phyloP scores from a whole-genome alignment of 1,140 invertebrate species.

The Ruditapes philippinarum region DNA sequence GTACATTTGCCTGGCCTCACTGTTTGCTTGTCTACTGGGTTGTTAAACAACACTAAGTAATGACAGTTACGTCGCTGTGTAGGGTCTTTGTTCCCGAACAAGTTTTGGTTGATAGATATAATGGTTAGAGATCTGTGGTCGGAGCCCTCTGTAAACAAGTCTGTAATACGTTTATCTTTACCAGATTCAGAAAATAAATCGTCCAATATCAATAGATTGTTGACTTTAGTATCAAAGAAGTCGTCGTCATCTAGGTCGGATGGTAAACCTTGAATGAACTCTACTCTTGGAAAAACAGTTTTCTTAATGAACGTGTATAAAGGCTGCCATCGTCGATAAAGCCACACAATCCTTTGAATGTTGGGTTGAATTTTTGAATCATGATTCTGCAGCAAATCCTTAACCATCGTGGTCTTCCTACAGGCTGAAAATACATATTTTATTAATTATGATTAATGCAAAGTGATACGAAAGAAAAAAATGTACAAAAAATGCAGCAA shows the following conservation, averaged over 20 bases:
- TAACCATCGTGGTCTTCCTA: no score
- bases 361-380: slow-evolving; percentile 16
- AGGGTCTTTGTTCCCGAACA: slow-evolving; percentile 59
- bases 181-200: slow-evolving; percentile 31
- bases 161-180: no score
- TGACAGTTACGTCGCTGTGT: slow-evolving; percentile 56
- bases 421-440: no score
- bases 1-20: slow-evolving; percentile 70
- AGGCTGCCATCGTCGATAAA: slow-evolving; percentile 50
- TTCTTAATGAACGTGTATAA: neutral
- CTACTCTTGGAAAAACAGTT: neutral
- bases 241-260: neutral
- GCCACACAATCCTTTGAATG: slow-evolving; percentile 19
- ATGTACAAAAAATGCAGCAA: no score
- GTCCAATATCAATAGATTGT: slow-evolving; percentile 3
- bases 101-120: slow-evolving; percentile 51
- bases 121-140: slow-evolving; percentile 57
- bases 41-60: slow-evolving; percentile 49
- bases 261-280: slow-evolving; percentile 4
- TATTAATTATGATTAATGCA: no score
- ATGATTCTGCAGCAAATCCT: neutral
- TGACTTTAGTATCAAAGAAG: neutral
- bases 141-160: slow-evolving; percentile 31
- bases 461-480: no score
- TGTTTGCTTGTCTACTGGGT: slow-evolving; percentile 60